A percentile compares a stretch with the other conserved stretches of the same genome.
Conservation (phyloP, 2,797 vertebrate species). For the Rhynchonycteris naso region DNA sequence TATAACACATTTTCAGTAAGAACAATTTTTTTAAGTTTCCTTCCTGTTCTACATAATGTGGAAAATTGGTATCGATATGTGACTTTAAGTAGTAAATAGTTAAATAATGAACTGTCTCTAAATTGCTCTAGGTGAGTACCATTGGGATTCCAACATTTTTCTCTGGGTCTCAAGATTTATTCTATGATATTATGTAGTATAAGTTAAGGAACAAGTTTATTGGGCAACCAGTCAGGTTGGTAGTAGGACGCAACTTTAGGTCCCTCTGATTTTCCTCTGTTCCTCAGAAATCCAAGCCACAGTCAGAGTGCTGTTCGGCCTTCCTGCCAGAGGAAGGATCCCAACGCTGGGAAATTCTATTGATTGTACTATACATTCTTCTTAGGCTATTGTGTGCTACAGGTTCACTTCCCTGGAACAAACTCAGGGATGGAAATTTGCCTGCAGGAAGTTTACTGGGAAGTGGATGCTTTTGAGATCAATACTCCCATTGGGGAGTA, state of each 20-base stretch:
- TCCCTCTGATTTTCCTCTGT: not conserved
- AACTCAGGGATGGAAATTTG: not conserved
- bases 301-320: not conserved
- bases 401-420: not conserved
- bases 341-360: not conserved
- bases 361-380: not conserved
- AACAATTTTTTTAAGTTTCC: not conserved
- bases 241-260: not conserved
- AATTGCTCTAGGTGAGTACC: not conserved
- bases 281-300: not conserved
- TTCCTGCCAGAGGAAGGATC: not conserved
- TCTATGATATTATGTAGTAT: not conserved
- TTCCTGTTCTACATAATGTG: not conserved
- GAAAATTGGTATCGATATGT: not conserved
- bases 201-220: not conserved
- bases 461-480: not conserved
- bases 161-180: not conserved
- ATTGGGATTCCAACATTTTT: not conserved
- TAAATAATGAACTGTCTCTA: not conserved
- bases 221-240: not conserved
- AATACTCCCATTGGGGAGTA: not conserved
- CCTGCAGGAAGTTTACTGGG: not conserved
- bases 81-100: not conserved
- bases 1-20: not conserved
- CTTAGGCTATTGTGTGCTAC: not conserved